Conservation (phyloP, 2,888 invertebrate species). For the Diarsia mendica region DNA sequence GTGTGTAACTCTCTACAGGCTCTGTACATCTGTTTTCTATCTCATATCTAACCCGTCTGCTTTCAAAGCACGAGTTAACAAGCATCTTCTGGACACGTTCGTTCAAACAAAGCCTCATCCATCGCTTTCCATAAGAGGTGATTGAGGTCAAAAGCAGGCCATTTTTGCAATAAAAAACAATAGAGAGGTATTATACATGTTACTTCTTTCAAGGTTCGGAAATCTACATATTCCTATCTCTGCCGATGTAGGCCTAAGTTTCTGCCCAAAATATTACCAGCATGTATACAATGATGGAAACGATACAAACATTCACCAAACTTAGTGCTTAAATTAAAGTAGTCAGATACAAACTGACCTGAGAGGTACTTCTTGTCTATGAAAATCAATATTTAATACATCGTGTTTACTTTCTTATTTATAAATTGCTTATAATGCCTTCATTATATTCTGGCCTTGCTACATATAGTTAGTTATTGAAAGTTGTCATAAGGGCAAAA, state of each 20-base stretch:
- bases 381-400: neutral
- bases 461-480: neutral
- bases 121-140: no score
- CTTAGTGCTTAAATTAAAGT: neutral
- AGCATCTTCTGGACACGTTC: no score
- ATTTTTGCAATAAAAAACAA: no score
- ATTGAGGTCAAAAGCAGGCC: no score
- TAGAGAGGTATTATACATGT: neutral
- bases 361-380: neutral
- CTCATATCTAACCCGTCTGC: no score
- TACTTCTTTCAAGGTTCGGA: neutral
- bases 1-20: no score
- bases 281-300: neutral
- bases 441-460: neutral
- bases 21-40: no score
- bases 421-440: no score
- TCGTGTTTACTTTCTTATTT: neutral
- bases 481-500: neutral
- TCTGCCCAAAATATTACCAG: conserved; percentile 1
- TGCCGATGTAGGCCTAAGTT: neutral
- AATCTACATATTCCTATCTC: neutral
- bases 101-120: no score
- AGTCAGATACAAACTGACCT: neutral
- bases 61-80: no score
- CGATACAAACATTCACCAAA: neutral